Evolutionary conservation across 2,797 vertebrate genomes (phyloP).

Genomic region (Babyrousa celebensis): DNA sequence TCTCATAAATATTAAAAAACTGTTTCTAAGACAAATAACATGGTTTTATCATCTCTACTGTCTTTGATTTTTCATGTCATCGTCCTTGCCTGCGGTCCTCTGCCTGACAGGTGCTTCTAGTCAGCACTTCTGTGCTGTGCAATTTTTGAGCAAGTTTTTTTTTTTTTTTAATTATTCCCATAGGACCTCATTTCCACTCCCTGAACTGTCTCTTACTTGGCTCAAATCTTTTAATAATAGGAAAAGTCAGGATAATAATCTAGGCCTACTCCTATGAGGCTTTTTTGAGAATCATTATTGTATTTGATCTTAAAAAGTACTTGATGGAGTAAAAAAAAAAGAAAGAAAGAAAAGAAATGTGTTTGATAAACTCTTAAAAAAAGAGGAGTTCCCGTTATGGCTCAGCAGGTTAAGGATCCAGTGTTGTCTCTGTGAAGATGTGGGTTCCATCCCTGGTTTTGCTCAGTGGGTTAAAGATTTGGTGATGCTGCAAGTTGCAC

Average conservation of each 20-base stretch:
- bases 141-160: background rate
- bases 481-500: too few relatives aligned
- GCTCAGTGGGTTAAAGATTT: too few relatives aligned
- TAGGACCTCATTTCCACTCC: background rate
- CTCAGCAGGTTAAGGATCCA: too few relatives aligned
- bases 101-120: background rate
- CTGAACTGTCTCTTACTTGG: background rate
- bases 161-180: too few relatives aligned
- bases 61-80: background rate
- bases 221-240: background rate
- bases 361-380: background rate
- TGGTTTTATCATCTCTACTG: background rate
- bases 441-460: too few relatives aligned
- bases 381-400: background rate
- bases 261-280: background rate
- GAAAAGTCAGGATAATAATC: background rate
- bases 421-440: too few relatives aligned
- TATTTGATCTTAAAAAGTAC: constrained; percentile 9
- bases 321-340: background rate
- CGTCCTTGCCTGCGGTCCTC: background rate
- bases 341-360: background rate
- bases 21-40: background rate
- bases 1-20: background rate
- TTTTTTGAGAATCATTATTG: background rate
- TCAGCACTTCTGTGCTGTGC: background rate